Evolutionary conservation across 2,888 invertebrate genomes (phyloP).

Genomic region (Apamea anceps): DNA sequence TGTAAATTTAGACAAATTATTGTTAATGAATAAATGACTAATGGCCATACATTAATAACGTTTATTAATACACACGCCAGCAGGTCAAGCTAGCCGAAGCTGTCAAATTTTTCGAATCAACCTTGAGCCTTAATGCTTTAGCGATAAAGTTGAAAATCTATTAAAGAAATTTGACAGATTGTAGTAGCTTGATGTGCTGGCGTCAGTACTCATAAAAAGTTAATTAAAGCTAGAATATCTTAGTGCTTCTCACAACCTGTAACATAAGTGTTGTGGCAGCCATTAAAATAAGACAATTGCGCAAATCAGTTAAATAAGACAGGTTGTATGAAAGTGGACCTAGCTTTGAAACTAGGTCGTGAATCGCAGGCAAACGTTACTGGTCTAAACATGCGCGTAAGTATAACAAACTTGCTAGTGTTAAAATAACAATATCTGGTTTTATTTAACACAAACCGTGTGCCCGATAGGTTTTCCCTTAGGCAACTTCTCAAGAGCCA

Average conservation of each 20-base stretch:
- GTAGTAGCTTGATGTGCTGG: no score
- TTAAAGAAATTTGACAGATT: no score
- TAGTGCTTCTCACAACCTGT: background rate
- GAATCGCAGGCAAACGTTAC: constrained; percentile 73
- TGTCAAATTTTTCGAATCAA: no score
- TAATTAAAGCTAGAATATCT: background rate
- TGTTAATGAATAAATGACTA: background rate
- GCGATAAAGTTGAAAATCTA: no score
- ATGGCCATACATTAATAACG: background rate
- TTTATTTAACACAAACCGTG: background rate
- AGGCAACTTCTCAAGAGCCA: background rate
- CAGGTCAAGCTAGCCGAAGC: no score
- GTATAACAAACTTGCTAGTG: background rate
- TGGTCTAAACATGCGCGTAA: constrained; percentile 20
- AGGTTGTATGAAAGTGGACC: constrained; percentile 63
- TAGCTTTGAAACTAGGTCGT: constrained; percentile 74
- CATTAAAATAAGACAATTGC: constrained; percentile 39
- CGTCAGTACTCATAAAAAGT: background rate
- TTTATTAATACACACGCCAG: background rate
- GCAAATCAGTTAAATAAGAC: constrained; percentile 42
- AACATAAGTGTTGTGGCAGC: background rate
- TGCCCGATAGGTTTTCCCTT: background rate
- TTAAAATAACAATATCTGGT: constrained; percentile 15
- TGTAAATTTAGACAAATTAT: background rate
- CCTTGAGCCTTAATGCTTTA: no score